Evolutionary conservation across 2,888 invertebrate species (phyloP).

Genomic region (Plebejus melissa): DNA sequence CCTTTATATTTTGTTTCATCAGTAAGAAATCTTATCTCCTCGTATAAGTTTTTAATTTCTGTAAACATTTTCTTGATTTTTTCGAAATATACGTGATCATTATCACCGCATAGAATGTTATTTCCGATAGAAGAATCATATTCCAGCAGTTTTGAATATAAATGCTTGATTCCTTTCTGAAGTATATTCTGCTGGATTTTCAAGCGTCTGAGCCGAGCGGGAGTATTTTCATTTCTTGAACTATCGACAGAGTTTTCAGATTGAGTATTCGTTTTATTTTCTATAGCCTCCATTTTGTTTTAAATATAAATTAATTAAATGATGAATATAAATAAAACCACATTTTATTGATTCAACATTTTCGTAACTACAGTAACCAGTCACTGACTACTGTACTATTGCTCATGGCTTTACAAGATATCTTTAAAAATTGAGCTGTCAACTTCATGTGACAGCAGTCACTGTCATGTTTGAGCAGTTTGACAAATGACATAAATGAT

Average conservation of each 20-base stretch:
- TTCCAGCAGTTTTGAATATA: slow-evolving; percentile 36
- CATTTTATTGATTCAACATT: neutral
- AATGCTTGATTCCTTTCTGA: slow-evolving; percentile 43
- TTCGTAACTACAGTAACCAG: neutral
- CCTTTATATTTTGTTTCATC: neutral
- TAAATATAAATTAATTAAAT: no score
- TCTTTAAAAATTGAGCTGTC: neutral
- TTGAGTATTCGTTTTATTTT: neutral
- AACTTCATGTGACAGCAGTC: neutral
- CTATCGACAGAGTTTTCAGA: slow-evolving; percentile 20
- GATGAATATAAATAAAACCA: neutral
- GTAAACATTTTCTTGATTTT: slow-evolving; percentile 46
- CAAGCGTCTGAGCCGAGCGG: slow-evolving; percentile 54
- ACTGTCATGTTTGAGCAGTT: neutral
- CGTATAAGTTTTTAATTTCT: slow-evolving; percentile 51
- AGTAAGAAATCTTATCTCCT: slow-evolving; percentile 53
- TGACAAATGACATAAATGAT: neutral
- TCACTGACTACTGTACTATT: neutral
- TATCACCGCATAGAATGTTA: slow-evolving; percentile 32
- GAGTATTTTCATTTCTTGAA: slow-evolving; percentile 35
- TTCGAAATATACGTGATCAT: slow-evolving; percentile 42
- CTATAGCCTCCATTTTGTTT: neutral
- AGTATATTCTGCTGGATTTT: slow-evolving; percentile 64
- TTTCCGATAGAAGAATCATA: slow-evolving; percentile 33
- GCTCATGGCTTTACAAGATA: neutral